Conservation (phyloP, 2,113 vertebrate genomes). For the Prolemur simus region DNA sequence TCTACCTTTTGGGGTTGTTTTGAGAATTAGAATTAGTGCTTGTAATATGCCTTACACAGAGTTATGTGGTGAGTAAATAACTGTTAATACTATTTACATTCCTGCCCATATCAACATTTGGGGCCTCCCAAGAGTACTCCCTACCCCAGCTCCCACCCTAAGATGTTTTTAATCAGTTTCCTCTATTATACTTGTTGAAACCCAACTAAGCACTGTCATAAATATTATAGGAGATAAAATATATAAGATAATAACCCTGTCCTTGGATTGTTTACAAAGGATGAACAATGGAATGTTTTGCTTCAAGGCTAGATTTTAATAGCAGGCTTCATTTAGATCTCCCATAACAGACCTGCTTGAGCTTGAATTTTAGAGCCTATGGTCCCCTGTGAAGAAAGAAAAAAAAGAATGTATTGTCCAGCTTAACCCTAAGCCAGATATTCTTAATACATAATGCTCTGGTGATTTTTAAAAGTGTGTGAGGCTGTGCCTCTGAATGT, state of each 20-base stretch:
- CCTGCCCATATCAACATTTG: neutral
- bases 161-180: neutral
- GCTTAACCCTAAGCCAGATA: conserved; percentile 3
- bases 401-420: neutral
- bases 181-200: neutral
- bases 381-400: neutral
- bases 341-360: neutral
- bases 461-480: neutral
- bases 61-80: neutral
- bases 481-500: neutral
- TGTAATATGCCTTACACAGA: neutral
- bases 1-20: neutral
- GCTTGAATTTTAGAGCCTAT: neutral
- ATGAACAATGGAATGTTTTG: neutral
- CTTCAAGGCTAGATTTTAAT: neutral
- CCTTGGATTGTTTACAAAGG: neutral
- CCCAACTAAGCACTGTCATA: neutral
- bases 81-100: neutral
- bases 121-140: neutral
- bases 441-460: neutral
- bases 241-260: neutral
- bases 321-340: neutral
- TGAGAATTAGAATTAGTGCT: neutral
- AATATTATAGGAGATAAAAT: neutral
- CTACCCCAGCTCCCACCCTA: neutral